Conservation (phyloP, 1,140 invertebrate species). For the Lepeophtheirus salmonis region DNA sequence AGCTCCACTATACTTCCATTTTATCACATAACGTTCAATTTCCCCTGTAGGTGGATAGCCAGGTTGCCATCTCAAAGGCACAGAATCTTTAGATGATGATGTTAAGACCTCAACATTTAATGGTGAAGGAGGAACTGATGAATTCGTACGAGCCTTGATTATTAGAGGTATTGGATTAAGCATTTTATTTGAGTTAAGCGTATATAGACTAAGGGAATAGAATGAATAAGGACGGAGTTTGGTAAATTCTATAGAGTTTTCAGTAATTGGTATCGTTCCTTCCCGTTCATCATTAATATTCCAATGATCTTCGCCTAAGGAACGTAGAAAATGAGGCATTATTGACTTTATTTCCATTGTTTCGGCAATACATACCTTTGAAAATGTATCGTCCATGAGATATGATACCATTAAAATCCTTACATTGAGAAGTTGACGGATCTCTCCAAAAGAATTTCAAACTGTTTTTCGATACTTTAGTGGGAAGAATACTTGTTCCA, state of each 20-base stretch:
- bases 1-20: neutral
- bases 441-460: neutral
- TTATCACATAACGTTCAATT: neutral
- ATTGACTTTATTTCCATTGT: no score
- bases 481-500: neutral
- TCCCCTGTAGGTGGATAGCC: neutral
- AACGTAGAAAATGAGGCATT: no score
- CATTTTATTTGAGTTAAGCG: neutral
- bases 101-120: neutral
- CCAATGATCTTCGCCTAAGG: neutral
- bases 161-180: neutral
- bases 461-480: neutral
- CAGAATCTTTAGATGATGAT: neutral
- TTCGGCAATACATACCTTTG: no score
- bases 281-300: neutral
- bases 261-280: neutral
- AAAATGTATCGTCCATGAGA: neutral
- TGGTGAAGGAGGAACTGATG: neutral
- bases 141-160: neutral
- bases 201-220: neutral
- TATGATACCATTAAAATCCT: neutral
- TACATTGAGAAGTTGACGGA: neutral
- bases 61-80: neutral
- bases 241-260: neutral
- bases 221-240: neutral